Percentiles rank a stretch among this genome's conserved stretches.
Conservation (phyloP, 1,140 invertebrate genomes). For the Telenomus remus region DNA sequence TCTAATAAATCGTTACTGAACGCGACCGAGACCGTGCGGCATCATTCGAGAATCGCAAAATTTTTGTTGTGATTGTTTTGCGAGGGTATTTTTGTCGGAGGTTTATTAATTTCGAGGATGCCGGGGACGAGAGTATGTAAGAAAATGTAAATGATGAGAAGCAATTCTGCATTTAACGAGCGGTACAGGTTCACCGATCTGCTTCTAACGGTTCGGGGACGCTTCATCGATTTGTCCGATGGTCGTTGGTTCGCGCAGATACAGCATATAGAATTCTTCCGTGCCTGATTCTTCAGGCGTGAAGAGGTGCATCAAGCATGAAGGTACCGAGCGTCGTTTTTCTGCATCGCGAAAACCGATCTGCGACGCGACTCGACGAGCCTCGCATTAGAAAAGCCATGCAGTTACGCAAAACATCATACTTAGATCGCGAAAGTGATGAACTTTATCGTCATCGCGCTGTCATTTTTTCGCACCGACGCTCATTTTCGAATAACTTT, state of each 20-base stretch:
- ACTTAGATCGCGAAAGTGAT: constrained; percentile 56
- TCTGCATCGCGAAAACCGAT: constrained; percentile 54
- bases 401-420: constrained; percentile 46
- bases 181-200: constrained; percentile 62
- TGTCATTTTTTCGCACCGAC: constrained; percentile 9
- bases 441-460: constrained; percentile 37
- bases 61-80: constrained; percentile 16
- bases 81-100: background rate
- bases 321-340: constrained; percentile 48
- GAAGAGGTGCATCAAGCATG: constrained; percentile 58
- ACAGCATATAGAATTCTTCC: constrained; percentile 48
- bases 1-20: background rate
- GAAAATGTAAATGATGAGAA: constrained; percentile 63
- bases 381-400: constrained; percentile 46
- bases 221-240: constrained; percentile 69
- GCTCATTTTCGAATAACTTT: constrained; percentile 49
- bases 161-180: constrained; percentile 68
- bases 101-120: constrained; percentile 27
- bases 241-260: constrained; percentile 51
- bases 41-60: background rate
- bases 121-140: constrained; percentile 22
- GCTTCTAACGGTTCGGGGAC: constrained; percentile 68
- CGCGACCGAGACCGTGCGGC: background rate
- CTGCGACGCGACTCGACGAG: constrained; percentile 26
- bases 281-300: constrained; percentile 61